phyloP scores from a whole-genome alignment of 1,140 invertebrate genomes.

The Tetragonula clypearis region DNA sequence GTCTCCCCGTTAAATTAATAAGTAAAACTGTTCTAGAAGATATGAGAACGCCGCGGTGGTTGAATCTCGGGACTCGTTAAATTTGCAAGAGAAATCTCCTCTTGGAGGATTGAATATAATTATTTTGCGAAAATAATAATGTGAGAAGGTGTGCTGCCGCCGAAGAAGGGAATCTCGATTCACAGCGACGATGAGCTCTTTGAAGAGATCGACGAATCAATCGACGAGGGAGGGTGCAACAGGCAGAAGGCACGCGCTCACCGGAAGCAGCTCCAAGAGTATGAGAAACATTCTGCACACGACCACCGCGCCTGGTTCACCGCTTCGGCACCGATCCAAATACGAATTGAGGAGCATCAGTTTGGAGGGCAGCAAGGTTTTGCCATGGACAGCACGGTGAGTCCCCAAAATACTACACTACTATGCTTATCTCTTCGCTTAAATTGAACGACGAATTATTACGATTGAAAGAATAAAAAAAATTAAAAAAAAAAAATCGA shows the following conservation, averaged over 20 bases:
- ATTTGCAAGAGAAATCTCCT: too few species aligned
- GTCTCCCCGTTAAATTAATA: too few species aligned
- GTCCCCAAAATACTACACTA: background rate
- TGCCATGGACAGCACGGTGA: conserved; percentile 79
- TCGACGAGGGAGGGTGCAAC: conserved; percentile 67
- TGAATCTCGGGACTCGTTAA: too few species aligned
- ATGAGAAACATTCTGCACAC: conserved; percentile 69
- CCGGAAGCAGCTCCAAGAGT: conserved; percentile 70
- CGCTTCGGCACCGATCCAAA: conserved; percentile 73
- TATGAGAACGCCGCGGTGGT: too few species aligned
- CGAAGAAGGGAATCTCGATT: background rate
- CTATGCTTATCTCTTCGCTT: background rate
- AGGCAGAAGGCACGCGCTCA: conserved; percentile 70
- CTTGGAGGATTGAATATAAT: background rate
- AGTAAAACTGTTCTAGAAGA: too few species aligned
- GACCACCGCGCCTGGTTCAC: conserved; percentile 67
- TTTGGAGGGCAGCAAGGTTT: conserved; percentile 79
- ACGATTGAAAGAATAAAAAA: too few species aligned
- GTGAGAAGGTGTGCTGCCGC: background rate
- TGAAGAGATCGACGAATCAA: conserved; percentile 70
- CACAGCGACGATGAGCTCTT: conserved; percentile 70
- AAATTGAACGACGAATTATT: too few species aligned
- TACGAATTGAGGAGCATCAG: conserved; percentile 81
- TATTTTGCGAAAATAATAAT: too few species aligned
- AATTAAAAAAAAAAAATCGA: too few species aligned